A percentile compares a stretch with the other conserved stretches of the same genome.
Conservation (phyloP, 2,113 vertebrate genomes). For the Eptatretus burgeri region DNA sequence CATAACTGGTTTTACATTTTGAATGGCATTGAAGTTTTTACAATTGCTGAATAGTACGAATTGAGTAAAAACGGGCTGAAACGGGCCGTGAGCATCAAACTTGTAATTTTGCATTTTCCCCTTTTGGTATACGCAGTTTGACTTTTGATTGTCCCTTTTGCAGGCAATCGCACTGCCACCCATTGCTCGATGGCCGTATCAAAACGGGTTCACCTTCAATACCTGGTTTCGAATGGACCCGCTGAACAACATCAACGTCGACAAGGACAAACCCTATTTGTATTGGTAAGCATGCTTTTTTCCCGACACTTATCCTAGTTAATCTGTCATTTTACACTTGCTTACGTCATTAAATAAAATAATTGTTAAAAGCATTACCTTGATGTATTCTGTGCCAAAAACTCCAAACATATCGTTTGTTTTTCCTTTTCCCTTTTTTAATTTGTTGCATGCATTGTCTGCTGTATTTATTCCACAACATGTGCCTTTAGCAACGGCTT, state of each 20-base stretch:
- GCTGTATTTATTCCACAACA: no score
- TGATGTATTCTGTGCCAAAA: neutral
- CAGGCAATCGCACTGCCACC: conserved; percentile 92
- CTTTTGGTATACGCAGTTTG: no score
- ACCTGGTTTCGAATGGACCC: conserved; percentile 98
- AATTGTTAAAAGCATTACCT: neutral
- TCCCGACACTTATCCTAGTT: neutral
- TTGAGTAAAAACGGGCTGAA: no score
- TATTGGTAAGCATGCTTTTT: conserved; percentile 46
- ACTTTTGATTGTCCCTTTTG: no score
- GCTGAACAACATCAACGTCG: conserved; percentile 70
- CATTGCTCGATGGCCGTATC: conserved; percentile 97
- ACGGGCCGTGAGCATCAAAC: no score
- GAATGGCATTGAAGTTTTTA: no score
- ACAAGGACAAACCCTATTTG: conserved; percentile 94
- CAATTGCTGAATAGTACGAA: no score
- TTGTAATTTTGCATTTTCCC: no score
- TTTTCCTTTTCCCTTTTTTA: no score
- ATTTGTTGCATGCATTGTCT: no score
- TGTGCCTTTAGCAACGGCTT: no score
- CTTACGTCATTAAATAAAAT: neutral
- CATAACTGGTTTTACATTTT: no score
- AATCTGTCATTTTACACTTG: neutral
- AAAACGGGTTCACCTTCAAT: conserved; percentile 83
- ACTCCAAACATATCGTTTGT: neutral